A percentile compares a stretch with the other conserved stretches of the same genome.
Evolutionary conservation across 2,113 vertebrate species (phyloP).

Genomic region (Pagrus major): DNA sequence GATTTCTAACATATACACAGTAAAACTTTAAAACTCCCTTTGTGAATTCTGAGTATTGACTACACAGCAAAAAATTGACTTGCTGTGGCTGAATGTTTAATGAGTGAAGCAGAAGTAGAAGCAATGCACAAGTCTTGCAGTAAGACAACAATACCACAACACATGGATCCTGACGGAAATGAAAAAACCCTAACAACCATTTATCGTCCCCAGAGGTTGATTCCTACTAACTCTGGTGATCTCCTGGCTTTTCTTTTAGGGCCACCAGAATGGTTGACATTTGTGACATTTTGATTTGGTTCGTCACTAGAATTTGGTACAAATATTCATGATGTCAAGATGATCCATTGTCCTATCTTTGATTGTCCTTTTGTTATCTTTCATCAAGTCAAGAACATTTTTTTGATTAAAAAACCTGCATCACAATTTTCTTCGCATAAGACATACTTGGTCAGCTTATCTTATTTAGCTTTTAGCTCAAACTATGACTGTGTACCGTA

Average conservation of each 20-base stretch:
- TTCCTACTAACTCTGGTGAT: background rate
- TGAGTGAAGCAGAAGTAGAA: background rate
- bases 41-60: conserved; percentile 15
- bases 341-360: background rate
- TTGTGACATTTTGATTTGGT: background rate
- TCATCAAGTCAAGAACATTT: background rate
- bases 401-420: no score
- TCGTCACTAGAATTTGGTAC: background rate
- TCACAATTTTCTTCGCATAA: no score
- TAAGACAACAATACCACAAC: background rate
- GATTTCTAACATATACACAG: background rate
- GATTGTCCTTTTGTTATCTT: background rate
- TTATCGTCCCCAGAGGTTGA: background rate
- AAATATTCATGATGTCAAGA: background rate
- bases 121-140: background rate
- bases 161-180: background rate
- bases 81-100: conserved; percentile 4
- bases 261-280: background rate
- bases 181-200: background rate
- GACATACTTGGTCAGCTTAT: background rate
- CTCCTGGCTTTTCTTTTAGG: background rate
- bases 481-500: no score
- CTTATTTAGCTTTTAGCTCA: no score
- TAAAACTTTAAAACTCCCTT: background rate
- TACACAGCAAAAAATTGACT: background rate